A percentile compares a stretch with the other conserved stretches of the same genome.
These are phyloP conservation scores for Lycorma delicatula DNA, from an alignment of 1,140 invertebrate species.

Conservation along the genomic window DNA sequence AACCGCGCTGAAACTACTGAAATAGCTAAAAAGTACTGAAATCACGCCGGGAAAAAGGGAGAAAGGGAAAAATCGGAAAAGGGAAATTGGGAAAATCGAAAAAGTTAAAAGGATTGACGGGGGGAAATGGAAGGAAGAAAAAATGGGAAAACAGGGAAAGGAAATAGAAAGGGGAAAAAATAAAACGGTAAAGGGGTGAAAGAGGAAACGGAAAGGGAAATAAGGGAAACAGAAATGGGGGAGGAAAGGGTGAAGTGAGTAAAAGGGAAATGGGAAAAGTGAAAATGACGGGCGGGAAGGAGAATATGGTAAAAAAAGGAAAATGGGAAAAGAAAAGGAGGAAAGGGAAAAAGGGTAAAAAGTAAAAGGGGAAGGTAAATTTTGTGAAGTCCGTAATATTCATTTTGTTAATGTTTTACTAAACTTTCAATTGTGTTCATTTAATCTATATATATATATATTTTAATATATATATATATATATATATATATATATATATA, in stretches of 20 bases:
- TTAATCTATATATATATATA: too few species aligned
- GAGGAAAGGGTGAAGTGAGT: conserved; percentile 2
- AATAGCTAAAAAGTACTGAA: background rate
- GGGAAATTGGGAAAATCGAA: background rate
- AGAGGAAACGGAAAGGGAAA: background rate
- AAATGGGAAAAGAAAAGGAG: conserved; percentile 16
- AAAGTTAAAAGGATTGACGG: background rate
- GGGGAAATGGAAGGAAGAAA: background rate
- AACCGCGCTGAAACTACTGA: too few species aligned
- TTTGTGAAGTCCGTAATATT: too few species aligned
- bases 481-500: too few species aligned
- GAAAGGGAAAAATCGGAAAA: background rate
- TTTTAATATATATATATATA: too few species aligned
- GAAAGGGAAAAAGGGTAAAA: background rate
- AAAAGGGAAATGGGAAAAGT: conserved; percentile 3
- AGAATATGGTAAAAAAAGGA: conserved; percentile 16
- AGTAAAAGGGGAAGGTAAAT: conserved; percentile 1
- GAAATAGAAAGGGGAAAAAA: conserved; percentile 2
- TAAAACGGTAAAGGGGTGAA: background rate
- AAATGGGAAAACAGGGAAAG: background rate
- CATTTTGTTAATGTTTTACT: too few species aligned
- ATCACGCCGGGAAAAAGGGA: background rate
- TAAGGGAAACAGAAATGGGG: background rate
- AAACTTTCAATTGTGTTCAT: too few species aligned
- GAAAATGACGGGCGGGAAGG: conserved; percentile 10